Percentiles rank a stretch among this genome's conserved stretches.
phyloP scores from a whole-genome alignment of 2,113 vertebrate species.

The Dasypus novemcinctus region DNA sequence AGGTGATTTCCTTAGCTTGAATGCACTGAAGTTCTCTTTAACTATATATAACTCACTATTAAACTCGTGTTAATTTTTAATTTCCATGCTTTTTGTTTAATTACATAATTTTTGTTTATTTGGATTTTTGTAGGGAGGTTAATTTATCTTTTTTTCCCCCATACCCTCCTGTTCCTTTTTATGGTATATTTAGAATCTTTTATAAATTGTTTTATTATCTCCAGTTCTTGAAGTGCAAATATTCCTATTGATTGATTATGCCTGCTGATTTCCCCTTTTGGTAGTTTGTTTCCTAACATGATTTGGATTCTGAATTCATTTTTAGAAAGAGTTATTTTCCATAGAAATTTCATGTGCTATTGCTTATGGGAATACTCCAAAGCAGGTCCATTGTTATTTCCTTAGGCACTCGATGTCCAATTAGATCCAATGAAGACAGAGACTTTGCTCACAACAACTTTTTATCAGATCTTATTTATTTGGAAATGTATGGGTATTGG shows the following conservation, averaged over 20 bases:
- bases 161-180: not conserved
- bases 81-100: not conserved
- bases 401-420: not conserved
- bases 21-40: not conserved
- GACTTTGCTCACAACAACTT: not conserved
- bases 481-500: not conserved
- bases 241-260: not conserved
- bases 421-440: no score
- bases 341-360: not conserved
- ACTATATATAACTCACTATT: not conserved
- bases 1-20: not conserved
- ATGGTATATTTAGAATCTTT: not conserved
- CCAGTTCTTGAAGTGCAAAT: not conserved
- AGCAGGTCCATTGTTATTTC: not conserved
- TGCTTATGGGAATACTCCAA: not conserved
- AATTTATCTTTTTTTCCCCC: not conserved
- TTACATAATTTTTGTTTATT: not conserved
- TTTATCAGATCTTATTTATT: not conserved
- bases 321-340: constrained; percentile 6
- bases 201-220: not conserved
- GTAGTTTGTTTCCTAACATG: not conserved
- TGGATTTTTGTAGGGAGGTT: not conserved
- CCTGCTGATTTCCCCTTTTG: not conserved
- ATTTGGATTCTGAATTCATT: not conserved
- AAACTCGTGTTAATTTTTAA: not conserved